Base-by-base conservation (phyloP, 1,140 invertebrate species). In the Drosophila asahinai region DNA sequence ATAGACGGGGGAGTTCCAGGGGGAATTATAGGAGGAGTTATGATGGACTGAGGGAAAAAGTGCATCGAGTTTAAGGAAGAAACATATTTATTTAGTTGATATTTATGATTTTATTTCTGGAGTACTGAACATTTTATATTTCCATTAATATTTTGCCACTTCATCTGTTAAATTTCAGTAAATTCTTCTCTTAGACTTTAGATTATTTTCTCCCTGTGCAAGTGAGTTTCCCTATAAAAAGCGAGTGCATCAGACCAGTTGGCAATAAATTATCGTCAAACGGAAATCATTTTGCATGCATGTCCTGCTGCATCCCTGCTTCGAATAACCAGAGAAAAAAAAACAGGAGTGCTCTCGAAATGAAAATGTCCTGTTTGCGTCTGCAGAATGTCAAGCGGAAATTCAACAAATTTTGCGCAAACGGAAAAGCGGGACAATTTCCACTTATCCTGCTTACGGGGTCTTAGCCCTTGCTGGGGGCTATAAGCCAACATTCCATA, bases 261-360 rank as follows among this genome's bases (percentile, higher is more conserved):
- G 74, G 77, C 83, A 61, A 86, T 87, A 86, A 86, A 86, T 86
- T 87, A 87, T 80, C 58, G 76, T 78, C 81, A 87, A 86, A 77
- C 83, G 80, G 80, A 87, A 86, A 86, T 86, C 80, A 86, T 86
- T 86, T 86, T 68, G 54, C 70, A 82, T 82, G 70, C 78, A 71
- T 72, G 60, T 64, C 64, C 75, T 79, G 58, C 30, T 79, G 65
- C 30, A 43, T 19, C 42, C 33, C 36, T 15, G 45, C 33, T 19
- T 47, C 57, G 19, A 65, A 43, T 47, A 62, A 40, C 36, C 19
- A 45, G 45, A 59, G 33, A 27, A 25, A 51, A 72, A 43, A 73
- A 68, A 47, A 2, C 64, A 25, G 22, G 47, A 64, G 55, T 57
- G 54, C 19, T n/a, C 33, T 57, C 14, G 54, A 40, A 57, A 57